Percentiles rank a stretch among this genome's conserved stretches.
These are phyloP conservation scores for Esperia sulphurella DNA, from an alignment of 2,888 invertebrate genomes.

Conservation along the genomic window DNA sequence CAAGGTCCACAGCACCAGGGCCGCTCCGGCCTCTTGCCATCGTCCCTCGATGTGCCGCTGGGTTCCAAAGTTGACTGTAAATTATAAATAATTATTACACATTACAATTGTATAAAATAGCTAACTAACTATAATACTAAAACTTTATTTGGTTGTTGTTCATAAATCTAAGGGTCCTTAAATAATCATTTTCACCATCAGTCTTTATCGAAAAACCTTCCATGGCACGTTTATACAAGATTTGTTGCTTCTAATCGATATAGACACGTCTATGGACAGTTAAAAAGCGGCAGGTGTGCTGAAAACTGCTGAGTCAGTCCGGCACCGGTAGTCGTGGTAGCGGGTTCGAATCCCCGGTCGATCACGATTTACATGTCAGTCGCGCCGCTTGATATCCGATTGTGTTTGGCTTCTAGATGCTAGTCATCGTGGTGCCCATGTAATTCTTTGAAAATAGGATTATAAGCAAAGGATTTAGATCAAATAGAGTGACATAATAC, in stretches of 20 bases:
- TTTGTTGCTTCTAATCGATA: neutral
- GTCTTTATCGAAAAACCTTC: neutral
- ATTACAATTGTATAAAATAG: no score
- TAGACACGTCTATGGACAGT: slow-evolving; percentile 10
- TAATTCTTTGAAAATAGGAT: slow-evolving; percentile 55
- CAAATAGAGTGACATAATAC: slow-evolving; percentile 20
- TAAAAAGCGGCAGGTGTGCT: slow-evolving; percentile 59
- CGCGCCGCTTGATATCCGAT: slow-evolving; percentile 74
- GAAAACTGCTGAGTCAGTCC: slow-evolving; percentile 67
- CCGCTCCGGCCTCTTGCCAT: no score
- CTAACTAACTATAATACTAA: no score
- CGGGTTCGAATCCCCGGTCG: slow-evolving; percentile 60
- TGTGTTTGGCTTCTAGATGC: slow-evolving; percentile 39
- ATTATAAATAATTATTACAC: no score
- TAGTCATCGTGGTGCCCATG: slow-evolving; percentile 47
- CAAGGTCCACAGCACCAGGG: no score
- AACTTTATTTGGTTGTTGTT: no score
- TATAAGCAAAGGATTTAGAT: slow-evolving; percentile 49
- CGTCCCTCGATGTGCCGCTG: no score
- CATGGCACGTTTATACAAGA: no score
- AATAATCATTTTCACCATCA: no score
- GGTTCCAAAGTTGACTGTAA: no score
- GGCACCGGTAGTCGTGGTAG: slow-evolving; percentile 76
- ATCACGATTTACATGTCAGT: slow-evolving; percentile 78
- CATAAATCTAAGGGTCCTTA: no score